Base-by-base conservation (phyloP, 2,888 invertebrate genomes). In the Drosophila crucigera region DNA sequence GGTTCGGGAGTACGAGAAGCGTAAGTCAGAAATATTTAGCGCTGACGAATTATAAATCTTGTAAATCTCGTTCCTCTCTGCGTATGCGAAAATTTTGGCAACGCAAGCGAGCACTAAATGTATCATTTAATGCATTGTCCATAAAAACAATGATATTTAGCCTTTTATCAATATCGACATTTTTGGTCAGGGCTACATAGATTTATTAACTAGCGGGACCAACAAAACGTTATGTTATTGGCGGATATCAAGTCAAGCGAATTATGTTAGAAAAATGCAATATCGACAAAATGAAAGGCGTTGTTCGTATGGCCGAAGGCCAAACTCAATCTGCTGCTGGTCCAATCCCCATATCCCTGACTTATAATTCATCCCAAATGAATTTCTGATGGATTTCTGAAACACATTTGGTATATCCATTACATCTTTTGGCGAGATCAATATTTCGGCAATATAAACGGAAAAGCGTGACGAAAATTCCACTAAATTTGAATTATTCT, bases 381-480 rank as follows among this genome's bases (percentile, higher is more conserved):
- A 54, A 1, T 62, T 54, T 33, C 10, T 62, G 9, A 30, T 62
- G 10, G 62, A 61, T 37, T 61, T 52, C 14, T 60, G 49, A 50
- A 9, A 28, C 4, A 50, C 14, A 16, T 50, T 60, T n/a, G 25
- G 35, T 3, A 60, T 50, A 43, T 19, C n/a, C 7, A 22, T 43
- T 43, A 0, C 43, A 9, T 19, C 43, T 31, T 9, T 31, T 31
- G 31, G 2, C 31, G 31, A 31, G 7, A 9, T 31, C 7, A 31
- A 31, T 31, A 31, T 31, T 49, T 30, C 6, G 30, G 6, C 30
- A 30, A 30, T 30, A 30, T 30, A 30, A 30, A 30, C 30, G 30
- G 30, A 30, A 7, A 30, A 30, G 7, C 30, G 7, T 30, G 30
- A 30, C 30, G 30, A 30, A 30, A 6, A 30, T 30, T 30, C 7